phyloP scores from a whole-genome alignment of 2,888 invertebrate species.

The Clistopyga incitator region DNA sequence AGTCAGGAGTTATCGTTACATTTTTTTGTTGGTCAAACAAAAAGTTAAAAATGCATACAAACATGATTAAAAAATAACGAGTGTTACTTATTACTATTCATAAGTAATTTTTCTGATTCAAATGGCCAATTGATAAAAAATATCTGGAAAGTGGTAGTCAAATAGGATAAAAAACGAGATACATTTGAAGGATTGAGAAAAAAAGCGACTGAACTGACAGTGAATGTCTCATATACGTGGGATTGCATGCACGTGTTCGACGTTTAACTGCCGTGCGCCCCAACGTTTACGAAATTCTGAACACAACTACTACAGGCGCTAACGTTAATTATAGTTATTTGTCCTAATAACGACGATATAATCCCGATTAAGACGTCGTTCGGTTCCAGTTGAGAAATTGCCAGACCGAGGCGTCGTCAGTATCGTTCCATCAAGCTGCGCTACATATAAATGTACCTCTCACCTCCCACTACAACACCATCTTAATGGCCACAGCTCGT shows the following conservation, averaged over 20 bases:
- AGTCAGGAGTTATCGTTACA: no score
- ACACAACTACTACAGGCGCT: constrained; percentile 33
- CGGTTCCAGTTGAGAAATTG: constrained; percentile 45
- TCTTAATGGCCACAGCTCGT: constrained; percentile 10
- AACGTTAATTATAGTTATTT: constrained; percentile 69
- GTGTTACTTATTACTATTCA: no score
- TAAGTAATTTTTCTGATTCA: no score
- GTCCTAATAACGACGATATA: constrained; percentile 68
- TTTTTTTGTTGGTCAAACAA: no score
- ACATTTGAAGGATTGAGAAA: no score
- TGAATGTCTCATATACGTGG: not conserved
- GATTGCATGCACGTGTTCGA: constrained; percentile 15
- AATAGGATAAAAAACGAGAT: no score
- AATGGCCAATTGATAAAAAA: no score
- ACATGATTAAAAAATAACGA: no score
- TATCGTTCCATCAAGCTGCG: constrained; percentile 49
- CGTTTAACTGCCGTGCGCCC: not conserved
- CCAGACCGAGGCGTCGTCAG: constrained; percentile 12
- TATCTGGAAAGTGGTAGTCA: no score
- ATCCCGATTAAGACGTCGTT: constrained; percentile 68
- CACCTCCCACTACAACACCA: constrained; percentile 11
- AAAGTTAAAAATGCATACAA: no score
- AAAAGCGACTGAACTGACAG: no score
- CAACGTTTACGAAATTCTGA: constrained; percentile 19
- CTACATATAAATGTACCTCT: constrained; percentile 37